These are phyloP conservation scores for Acanthaster planci DNA, from an alignment of 35 echinoderm and acorn worm species.

Conservation along the genomic window DNA sequence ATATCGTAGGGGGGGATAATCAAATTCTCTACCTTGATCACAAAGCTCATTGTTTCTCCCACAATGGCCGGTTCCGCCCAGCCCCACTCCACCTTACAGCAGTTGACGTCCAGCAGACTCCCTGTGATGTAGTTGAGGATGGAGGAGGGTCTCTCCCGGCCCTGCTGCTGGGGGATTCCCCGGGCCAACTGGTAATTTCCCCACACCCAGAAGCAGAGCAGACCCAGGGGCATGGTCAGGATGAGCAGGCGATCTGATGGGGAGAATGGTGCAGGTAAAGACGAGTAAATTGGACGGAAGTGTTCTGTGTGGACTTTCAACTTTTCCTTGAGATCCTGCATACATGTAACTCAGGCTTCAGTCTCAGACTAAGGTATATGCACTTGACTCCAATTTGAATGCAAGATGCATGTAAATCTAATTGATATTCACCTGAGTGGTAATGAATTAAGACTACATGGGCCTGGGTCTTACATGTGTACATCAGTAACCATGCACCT, in stretches of 20 bases:
- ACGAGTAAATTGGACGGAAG: no score
- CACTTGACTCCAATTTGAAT: no score
- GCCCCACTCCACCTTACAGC: slow-evolving; percentile 76
- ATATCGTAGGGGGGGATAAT: neutral
- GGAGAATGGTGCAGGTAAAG: no score
- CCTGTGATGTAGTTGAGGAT: slow-evolving; percentile 79
- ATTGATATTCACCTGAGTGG: no score
- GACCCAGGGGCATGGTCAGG: slow-evolving; percentile 37
- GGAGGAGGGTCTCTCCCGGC: neutral
- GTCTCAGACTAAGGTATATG: no score
- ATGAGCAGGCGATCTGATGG: slow-evolving; percentile 34
- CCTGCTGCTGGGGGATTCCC: slow-evolving; percentile 16
- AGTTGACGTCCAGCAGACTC: slow-evolving; percentile 71
- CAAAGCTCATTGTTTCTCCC: slow-evolving; percentile 81
- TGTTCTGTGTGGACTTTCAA: no score
- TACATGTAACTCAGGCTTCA: no score
- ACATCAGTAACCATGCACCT: no score
- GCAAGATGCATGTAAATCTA: no score
- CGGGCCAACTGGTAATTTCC: slow-evolving; percentile 70
- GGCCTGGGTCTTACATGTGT: no score
- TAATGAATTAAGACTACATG: no score
- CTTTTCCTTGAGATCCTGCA: no score
- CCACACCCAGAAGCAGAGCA: slow-evolving; percentile 62
- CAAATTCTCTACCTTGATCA: slow-evolving; percentile 71
- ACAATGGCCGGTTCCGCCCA: slow-evolving; percentile 61